phyloP scores from a whole-genome alignment of 2,797 vertebrate genomes.

The Leptodactylus fallax region DNA sequence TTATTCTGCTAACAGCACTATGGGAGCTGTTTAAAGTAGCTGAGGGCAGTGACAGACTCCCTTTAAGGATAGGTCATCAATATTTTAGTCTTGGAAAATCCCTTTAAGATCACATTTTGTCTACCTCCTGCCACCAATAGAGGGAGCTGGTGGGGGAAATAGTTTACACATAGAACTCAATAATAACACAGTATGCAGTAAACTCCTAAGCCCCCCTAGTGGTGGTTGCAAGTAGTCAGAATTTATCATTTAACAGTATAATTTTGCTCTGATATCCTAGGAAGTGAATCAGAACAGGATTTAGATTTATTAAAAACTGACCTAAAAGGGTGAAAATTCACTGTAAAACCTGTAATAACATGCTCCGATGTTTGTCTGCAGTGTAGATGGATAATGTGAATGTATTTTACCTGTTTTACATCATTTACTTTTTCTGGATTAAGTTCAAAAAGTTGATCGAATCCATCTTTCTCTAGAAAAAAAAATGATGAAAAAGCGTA shows the following conservation, averaged over 20 bases:
- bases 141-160: background rate
- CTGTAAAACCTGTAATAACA: background rate
- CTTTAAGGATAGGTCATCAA: too few species aligned
- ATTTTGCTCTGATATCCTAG: background rate
- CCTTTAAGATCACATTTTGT: background rate
- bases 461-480: conserved; percentile 78
- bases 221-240: background rate
- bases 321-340: background rate
- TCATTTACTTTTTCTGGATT: conserved; percentile 84
- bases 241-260: background rate
- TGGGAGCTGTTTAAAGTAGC: too few species aligned
- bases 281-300: background rate
- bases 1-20: too few species aligned
- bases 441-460: conserved; percentile 86
- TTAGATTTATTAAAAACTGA: background rate
- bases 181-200: background rate
- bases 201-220: background rate
- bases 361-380: too few species aligned
- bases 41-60: too few species aligned
- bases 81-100: too few species aligned
- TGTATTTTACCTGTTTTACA: conserved; percentile 84
- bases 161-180: too few species aligned
- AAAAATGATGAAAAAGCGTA: background rate
- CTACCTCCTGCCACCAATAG: background rate
- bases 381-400: too few species aligned